Evolutionary conservation across 2,888 invertebrate genomes (phyloP), one percentile per base, ranked within the genome.

Genomic region (Melanostoma scalare): DNA sequence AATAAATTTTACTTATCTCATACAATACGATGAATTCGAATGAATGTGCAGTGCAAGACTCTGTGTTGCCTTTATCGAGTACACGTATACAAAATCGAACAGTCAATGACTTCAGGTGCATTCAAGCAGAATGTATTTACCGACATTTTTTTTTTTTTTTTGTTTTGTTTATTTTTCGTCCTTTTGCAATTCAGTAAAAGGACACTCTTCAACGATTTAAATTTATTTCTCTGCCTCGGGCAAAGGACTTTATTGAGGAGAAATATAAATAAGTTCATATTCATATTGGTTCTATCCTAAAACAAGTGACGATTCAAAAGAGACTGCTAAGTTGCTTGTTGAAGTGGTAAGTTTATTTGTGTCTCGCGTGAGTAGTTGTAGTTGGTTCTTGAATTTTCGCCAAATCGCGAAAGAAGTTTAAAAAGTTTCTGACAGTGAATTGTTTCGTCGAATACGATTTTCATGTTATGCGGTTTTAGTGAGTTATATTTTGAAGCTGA

Each of bases 11-110:
- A 35, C 61, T 61, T 61, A 36, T 5, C 35, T 36, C 6, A 46
- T 46, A 61, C 5, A 61, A 61, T 35, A 20, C 20, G 20, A 61
- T 46, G 46, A 61, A 61, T 61, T 61, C 46, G 10, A 61, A 35
- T 5, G 9, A 60, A 60, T 60, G 58, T 55, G 33, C 40, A 56
- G 31, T 10, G 8, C 10, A 55, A 35, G 10, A 38, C 30, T 50
- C 4, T 50, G 8, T 61, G 61, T 20, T 20, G 20, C 20, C 46
- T 61, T 35, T 9, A 9, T 2, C 61, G 36, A 61, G 46, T 46
- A 46, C 20, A 46, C 35, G 36, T 9, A 44, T 3, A 42, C n/a
- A 35, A 58, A 60, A 60, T 10, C 20, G 44, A 46, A 35, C 44
- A 46, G 33, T 46, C 46, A 20, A 61, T 60, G 4, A n/a, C 20